Percentiles rank a stretch among this genome's conserved stretches.
Evolutionary conservation across 2,888 invertebrate species (phyloP).

Genomic region (Pasiphila rectangulata): DNA sequence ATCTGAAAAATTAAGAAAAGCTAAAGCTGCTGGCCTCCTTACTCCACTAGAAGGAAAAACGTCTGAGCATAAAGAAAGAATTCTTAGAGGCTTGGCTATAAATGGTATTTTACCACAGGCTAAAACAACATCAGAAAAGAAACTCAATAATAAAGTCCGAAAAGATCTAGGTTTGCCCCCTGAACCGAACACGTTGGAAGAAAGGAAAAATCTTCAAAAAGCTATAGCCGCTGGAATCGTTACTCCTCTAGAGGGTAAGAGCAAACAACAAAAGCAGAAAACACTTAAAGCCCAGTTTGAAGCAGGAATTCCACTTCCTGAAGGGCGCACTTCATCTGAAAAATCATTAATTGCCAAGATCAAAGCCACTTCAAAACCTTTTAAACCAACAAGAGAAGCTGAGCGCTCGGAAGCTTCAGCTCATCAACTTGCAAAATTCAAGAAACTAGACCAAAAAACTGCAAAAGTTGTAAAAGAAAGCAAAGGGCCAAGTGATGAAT

Average conservation of each 20-base stretch:
- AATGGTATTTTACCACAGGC: slow-evolving; percentile 42
- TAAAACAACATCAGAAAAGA: slow-evolving; percentile 42
- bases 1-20: slow-evolving; percentile 28
- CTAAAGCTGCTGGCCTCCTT: slow-evolving; percentile 26
- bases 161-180: slow-evolving; percentile 30
- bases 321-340: slow-evolving; percentile 27
- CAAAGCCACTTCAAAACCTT: too few relatives aligned
- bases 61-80: slow-evolving; percentile 37
- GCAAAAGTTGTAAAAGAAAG: too few relatives aligned
- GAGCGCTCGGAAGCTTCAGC: too few relatives aligned
- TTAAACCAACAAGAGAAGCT: slow-evolving; percentile 27
- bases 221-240: slow-evolving; percentile 30
- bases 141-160: slow-evolving; percentile 38
- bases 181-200: slow-evolving; percentile 15
- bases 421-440: too few relatives aligned
- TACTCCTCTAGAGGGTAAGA: slow-evolving; percentile 15
- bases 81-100: slow-evolving; percentile 34
- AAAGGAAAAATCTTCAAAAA: slow-evolving; percentile 34
- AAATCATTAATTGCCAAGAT: neutral
- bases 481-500: too few relatives aligned
- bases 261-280: neutral
- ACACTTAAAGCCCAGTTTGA: slow-evolving; percentile 24
- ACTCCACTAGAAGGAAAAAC: slow-evolving; percentile 40
- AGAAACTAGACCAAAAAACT: too few relatives aligned
- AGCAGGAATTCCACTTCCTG: slow-evolving; percentile 35